Evolutionary conservation across 2,113 vertebrate species (phyloP).

Genomic region (Chaenocephalus aceratus): DNA sequence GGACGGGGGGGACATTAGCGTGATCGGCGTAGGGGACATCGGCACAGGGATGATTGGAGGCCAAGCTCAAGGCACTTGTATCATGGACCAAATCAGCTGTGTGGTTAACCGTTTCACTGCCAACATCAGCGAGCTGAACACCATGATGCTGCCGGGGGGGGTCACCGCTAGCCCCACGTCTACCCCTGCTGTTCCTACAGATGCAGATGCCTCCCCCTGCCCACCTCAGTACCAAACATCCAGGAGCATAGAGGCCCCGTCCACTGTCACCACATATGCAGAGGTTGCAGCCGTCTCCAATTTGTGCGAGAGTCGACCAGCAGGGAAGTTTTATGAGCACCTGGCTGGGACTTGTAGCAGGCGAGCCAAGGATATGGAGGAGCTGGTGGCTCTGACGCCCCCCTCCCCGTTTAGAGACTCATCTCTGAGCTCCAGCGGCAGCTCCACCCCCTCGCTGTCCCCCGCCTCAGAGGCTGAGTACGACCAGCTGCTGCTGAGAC

Average conservation of each 20-base stretch:
- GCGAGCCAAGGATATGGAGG: constrained; percentile 82
- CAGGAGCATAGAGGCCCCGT: constrained; percentile 86
- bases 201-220: constrained; percentile 83
- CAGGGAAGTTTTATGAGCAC: constrained; percentile 76
- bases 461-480: constrained; percentile 92
- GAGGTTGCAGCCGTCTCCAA: constrained; percentile 89
- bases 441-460: constrained; percentile 90
- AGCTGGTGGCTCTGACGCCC: constrained; percentile 93
- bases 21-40: constrained; percentile 68
- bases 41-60: constrained; percentile 64
- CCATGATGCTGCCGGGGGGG: constrained; percentile 91
- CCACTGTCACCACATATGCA: constrained; percentile 91
- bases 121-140: constrained; percentile 97
- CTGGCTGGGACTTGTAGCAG: constrained; percentile 85
- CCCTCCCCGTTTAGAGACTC: constrained; percentile 98
- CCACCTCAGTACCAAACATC: constrained; percentile 87
- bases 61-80: constrained; percentile 90
- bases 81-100: constrained; percentile 98
- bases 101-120: constrained; percentile 97
- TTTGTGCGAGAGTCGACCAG: constrained; percentile 77
- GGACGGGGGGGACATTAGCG: constrained; percentile 55
- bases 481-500: constrained; percentile 93
- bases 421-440: constrained; percentile 89
- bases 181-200: constrained; percentile 77
- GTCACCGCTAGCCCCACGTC: constrained; percentile 71